Evolutionary conservation across 1,140 invertebrate genomes (phyloP), one percentile per base, ranked within the genome.

Genomic region (Rhizoglyphus robini): DNA sequence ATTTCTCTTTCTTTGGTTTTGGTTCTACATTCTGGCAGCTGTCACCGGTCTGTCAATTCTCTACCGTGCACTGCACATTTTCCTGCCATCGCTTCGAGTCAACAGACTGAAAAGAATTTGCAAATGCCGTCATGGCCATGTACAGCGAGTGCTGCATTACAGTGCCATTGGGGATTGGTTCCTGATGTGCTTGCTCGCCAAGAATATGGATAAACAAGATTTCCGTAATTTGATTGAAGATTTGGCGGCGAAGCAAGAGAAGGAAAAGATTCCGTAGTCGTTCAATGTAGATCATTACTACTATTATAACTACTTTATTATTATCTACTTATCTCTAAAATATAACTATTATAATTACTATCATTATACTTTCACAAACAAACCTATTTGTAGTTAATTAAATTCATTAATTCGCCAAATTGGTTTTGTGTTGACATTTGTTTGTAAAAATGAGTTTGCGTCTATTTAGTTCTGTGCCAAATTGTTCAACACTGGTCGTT

Each of bases 141-240:
- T 71, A 8, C 27, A 67, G 8, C 27, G 23, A 5, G 69, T 71
- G 5, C 13, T 68, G 4, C 18, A 31, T 3, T 18, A 8, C 1
- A 47, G 54, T 41, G 54, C 88, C 84, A 83, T 90, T 68, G 87
- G 88, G 30, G 88, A 90, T 72, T 91, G 89, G 76, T 79, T 90
- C 47, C 75, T 92, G 51, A 75, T 91, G 34, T 86, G 88, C 71
- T 75, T 90, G 36, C 75, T 91, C 11, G 86, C 87, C 31, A 88
- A 90, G 73, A 92, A 92, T 74, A 82, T 90, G 77, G 88, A 87
- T 71, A 23, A 68, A 25, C 18, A 29, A n/a, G 68, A 72, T 47
- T 71, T 67, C 41, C 63, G 31, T 15, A 46, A 60, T 46, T 15
- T 71, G 23, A 63, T 71, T 31, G 48, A 30, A 11, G 59, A 70